phyloP scores from a whole-genome alignment of 2,113 vertebrate genomes.

The Podiceps cristatus region DNA sequence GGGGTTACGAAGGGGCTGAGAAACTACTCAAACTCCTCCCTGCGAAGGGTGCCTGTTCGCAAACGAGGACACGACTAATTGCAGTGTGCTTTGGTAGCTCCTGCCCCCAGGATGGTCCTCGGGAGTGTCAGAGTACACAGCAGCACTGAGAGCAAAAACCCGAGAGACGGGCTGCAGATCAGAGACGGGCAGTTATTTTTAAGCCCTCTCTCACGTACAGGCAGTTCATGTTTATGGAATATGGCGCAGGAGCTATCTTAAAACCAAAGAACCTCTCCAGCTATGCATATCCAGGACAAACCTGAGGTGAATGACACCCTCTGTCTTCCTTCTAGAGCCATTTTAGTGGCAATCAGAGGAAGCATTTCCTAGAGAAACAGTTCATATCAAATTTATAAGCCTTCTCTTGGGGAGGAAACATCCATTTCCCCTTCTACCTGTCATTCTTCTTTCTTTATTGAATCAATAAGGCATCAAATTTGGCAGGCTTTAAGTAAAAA shows the following conservation, averaged over 20 bases:
- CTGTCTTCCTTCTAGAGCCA: background rate
- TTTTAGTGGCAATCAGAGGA: background rate
- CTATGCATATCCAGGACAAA: background rate
- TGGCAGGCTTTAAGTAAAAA: conserved; percentile 28
- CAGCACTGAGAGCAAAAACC: background rate
- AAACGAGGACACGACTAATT: background rate
- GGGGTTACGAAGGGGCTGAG: background rate
- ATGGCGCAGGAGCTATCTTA: background rate
- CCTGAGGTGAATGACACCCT: background rate
- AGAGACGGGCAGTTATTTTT: background rate
- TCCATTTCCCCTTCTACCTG: conserved; percentile 48
- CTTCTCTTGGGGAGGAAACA: conserved; percentile 9
- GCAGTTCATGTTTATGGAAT: background rate
- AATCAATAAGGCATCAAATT: conserved; percentile 2
- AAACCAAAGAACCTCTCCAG: background rate
- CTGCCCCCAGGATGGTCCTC: background rate
- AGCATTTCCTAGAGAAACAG: conserved; percentile 3
- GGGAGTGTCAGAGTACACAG: background rate
- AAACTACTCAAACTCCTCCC: background rate
- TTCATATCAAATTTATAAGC: conserved; percentile 25
- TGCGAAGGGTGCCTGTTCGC: background rate
- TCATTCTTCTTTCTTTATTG: background rate
- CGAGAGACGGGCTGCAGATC: background rate
- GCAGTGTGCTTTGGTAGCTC: background rate
- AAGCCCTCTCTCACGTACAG: background rate